Evolutionary conservation across 2,113 vertebrate species (phyloP).

Genomic region (Calyptomena viridis): DNA sequence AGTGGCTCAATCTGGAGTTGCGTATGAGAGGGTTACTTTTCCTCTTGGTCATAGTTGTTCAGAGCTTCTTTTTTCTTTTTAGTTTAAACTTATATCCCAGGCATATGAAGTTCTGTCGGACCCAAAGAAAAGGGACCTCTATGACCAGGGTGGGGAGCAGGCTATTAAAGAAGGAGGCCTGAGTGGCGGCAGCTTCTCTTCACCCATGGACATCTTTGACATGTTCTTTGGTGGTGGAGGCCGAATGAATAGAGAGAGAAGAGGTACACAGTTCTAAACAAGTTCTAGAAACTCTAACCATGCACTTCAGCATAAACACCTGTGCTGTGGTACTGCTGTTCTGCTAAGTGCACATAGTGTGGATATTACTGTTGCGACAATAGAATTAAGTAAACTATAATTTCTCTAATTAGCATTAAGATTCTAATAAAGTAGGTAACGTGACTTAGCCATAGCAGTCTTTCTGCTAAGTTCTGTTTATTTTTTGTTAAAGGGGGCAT

Average conservation of each 20-base stretch:
- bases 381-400: neutral
- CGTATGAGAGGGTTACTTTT: conserved; percentile 24
- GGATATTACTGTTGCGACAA: neutral
- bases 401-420: neutral
- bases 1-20: neutral
- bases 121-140: conserved; percentile 91
- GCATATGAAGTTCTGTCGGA: conserved; percentile 98
- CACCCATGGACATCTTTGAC: conserved; percentile 98
- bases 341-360: conserved; percentile 18
- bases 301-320: conserved; percentile 31
- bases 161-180: conserved; percentile 95
- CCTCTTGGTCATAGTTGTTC: conserved; percentile 53
- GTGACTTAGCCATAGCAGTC: neutral
- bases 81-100: conserved; percentile 99
- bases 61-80: conserved; percentile 66
- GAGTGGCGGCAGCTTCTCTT: conserved; percentile 82
- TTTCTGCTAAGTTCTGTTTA: neutral
- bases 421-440: conserved; percentile 3
- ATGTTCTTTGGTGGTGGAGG: conserved; percentile 99
- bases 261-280: conserved; percentile 79
- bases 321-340: conserved; percentile 38
- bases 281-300: conserved; percentile 56
- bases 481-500: neutral
- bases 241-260: conserved; percentile 91
- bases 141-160: conserved; percentile 97